These are phyloP conservation scores for Amaurobius ferox DNA, from an alignment of 2,888 invertebrate genomes.

Conservation along the genomic window DNA sequence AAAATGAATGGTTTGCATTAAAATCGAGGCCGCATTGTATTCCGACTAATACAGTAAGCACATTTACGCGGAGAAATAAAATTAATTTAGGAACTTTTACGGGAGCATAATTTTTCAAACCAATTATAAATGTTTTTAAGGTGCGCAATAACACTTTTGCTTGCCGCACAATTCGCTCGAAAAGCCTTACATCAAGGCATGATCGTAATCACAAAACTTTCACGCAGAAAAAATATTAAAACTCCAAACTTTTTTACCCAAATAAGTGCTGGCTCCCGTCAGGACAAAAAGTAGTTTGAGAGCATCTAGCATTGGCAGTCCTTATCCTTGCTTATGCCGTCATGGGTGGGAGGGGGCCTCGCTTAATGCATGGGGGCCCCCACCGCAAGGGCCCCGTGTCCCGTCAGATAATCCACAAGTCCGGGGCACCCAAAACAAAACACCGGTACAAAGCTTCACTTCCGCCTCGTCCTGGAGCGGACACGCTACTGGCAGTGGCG, in stretches of 20 bases:
- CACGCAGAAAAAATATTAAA: too few species aligned
- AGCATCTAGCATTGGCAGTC: constrained; percentile 74
- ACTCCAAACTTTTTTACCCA: constrained; percentile 67
- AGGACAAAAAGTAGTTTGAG: constrained; percentile 74
- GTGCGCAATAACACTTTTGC: too few species aligned
- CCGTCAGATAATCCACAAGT: constrained; percentile 42
- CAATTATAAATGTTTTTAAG: too few species aligned
- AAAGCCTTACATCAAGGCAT: too few species aligned
- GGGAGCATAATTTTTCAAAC: too few species aligned
- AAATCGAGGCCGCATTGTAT: too few species aligned
- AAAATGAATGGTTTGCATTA: too few species aligned
- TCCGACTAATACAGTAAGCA: too few species aligned
- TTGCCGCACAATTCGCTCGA: too few species aligned
- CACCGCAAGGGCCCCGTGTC: constrained; percentile 32
- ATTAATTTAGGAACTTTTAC: too few species aligned
- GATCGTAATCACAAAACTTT: too few species aligned
- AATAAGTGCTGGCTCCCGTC: constrained; percentile 74
- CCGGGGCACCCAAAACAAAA: constrained; percentile 22
- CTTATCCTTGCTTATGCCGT: neutral
- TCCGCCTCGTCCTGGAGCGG: constrained; percentile 35
- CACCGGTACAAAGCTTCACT: neutral
- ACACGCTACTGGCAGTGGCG: constrained; percentile 30
- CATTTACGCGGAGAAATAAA: too few species aligned
- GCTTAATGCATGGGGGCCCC: constrained; percentile 34
- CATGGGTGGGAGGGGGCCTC: constrained; percentile 24